Evolutionary conservation across 1,140 invertebrate genomes (phyloP).

Genomic region (Leptinotarsa texana): DNA sequence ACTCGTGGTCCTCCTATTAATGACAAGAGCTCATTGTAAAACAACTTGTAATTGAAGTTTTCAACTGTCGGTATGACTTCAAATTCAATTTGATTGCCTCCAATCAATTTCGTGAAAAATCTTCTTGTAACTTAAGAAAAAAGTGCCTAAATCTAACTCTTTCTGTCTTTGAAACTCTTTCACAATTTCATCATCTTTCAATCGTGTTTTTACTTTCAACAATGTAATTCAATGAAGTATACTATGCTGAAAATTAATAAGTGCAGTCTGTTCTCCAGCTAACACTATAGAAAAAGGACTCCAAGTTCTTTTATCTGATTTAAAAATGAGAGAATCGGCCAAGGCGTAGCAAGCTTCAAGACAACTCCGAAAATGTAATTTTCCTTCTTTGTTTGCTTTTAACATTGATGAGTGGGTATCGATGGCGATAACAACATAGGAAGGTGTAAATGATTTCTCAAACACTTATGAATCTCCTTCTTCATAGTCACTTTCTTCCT

Average conservation of each 20-base stretch:
- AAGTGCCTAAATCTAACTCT: conserved; percentile 38
- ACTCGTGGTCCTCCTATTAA: conserved; percentile 19
- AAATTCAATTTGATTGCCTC: conserved; percentile 39
- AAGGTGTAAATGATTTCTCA: conserved; percentile 29
- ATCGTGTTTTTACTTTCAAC: conserved; percentile 31
- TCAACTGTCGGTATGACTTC: conserved; percentile 38
- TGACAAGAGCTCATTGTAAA: conserved; percentile 45
- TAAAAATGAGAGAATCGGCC: conserved; percentile 22
- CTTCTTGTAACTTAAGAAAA: conserved; percentile 44
- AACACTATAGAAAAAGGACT: conserved; percentile 35
- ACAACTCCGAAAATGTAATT: conserved; percentile 23
- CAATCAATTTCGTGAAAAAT: conserved; percentile 43
- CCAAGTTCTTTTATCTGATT: conserved; percentile 25
- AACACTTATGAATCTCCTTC: too few relatives aligned
- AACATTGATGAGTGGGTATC: conserved; percentile 39
- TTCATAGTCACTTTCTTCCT: too few relatives aligned
- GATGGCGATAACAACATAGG: conserved; percentile 35
- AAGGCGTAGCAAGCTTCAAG: conserved; percentile 19
- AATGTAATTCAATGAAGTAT: conserved; percentile 39
- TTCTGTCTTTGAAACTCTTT: conserved; percentile 36
- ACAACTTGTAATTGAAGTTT: conserved; percentile 40
- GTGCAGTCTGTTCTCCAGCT: conserved; percentile 24
- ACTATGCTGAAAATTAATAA: conserved; percentile 38
- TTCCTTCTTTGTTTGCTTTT: conserved; percentile 20
- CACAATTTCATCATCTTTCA: conserved; percentile 33